Conservation (phyloP, 23 tunicate species). For the Halocynthia roretzi region DNA sequence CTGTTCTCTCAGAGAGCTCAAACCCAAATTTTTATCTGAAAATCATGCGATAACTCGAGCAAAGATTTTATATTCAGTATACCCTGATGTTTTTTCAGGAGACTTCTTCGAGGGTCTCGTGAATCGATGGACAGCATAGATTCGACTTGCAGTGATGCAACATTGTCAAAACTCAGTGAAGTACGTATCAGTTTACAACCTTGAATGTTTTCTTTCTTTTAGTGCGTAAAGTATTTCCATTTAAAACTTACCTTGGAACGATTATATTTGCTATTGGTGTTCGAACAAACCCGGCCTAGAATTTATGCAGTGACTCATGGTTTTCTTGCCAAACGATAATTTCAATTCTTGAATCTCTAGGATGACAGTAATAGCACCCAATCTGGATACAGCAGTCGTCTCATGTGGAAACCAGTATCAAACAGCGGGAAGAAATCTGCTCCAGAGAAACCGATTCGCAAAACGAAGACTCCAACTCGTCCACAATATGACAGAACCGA, state of each 20-base stretch:
- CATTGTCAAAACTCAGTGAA: background rate
- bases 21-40: no score
- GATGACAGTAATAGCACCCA: constrained; percentile 2
- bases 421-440: constrained; percentile 2
- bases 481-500: background rate
- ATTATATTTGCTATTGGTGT: no score
- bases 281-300: no score
- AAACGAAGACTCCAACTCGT: background rate
- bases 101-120: background rate
- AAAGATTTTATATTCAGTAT: no score
- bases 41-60: no score
- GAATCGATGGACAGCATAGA: constrained; percentile 5
- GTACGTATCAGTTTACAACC: background rate
- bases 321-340: no score
- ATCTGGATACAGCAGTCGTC: background rate
- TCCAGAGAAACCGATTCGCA: constrained; percentile 4
- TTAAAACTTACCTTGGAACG: no score
- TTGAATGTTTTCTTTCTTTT: no score
- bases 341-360: background rate
- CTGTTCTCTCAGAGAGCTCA: no score
- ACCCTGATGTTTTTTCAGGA: constrained; percentile 1
- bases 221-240: no score
- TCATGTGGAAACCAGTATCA: constrained; percentile 12
- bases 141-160: background rate
- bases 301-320: no score